Evolutionary conservation across 2,797 vertebrate genomes (phyloP), one percentile per base, ranked within the genome.

Genomic region (Rhadinocentrus ornatus): DNA sequence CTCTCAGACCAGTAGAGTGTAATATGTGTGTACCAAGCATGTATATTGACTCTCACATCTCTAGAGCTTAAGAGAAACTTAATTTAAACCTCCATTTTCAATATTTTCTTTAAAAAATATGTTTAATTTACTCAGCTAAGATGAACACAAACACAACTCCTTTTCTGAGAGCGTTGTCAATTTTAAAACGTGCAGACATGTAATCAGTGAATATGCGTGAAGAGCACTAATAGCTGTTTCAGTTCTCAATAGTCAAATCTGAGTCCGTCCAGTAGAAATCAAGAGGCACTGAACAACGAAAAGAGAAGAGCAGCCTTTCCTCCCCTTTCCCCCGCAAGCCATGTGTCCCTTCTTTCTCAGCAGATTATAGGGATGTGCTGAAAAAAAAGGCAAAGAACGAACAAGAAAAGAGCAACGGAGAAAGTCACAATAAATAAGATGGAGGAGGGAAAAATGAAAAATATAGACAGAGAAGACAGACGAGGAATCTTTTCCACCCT

Each of bases 231-330:
- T 69, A 70, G 79, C 80, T 70, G 52, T 83, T 78, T 75, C 56
- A 73, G 63, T 75, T 71, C 73, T 72, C 57, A 61, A 77, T 71
- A 71, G 77, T 66, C 57, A 82, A 89, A 82, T 79, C 76, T 24
- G 54, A 84, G 78, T 71, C 61, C 75, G 78, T 54, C 31, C 48
- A 82, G 83, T 79, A 86, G 83, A 84, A 85, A 86, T 89, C 83
- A 87, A 76, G 75, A 82, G 82, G 71, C 85, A 66, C 22, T 48
- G 74, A 78, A 78, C 16, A 78, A 86, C 79, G 77, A 87, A 81
- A 79, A 67, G 66, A 71, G 55, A 81, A 69, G 69, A 85, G 75
- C 75, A 74, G 75, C 56, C 77, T 73, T 73, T 64, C 44, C 62
- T 58, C 48, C 60, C 34, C 32, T 65, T 12, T 24, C 35, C 2